These are phyloP conservation scores for Centruroides vittatus DNA, from an alignment of 1,140 invertebrate genomes.

Conservation along the genomic window DNA sequence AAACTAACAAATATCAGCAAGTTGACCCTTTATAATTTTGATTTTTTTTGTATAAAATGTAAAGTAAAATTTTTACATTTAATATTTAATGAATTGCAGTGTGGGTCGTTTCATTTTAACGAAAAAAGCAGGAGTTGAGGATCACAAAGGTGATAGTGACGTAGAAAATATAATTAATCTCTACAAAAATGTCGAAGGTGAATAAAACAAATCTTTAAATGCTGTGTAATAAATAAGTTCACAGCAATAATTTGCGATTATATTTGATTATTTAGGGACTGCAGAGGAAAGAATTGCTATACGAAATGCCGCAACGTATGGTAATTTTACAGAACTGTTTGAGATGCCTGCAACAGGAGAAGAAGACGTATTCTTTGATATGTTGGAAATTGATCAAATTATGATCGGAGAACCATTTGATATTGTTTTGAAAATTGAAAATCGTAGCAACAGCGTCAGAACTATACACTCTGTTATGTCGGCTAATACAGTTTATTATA, in stretches of 20 bases:
- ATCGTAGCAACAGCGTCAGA: constrained; percentile 37
- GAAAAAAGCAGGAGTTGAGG: constrained; percentile 60
- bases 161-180: constrained; percentile 63
- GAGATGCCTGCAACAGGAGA: constrained; percentile 36
- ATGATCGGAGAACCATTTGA: constrained; percentile 66
- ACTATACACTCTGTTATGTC: constrained; percentile 47
- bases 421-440: constrained; percentile 18
- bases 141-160: constrained; percentile 33
- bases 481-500: constrained; percentile 56
- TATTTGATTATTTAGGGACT: constrained; percentile 7
- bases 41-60: too few species aligned
- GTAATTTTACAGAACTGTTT: constrained; percentile 10
- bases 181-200: constrained; percentile 78
- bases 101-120: constrained; percentile 79
- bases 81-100: constrained; percentile 28
- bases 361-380: constrained; percentile 74
- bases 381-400: constrained; percentile 68
- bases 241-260: too few species aligned
- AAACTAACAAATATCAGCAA: constrained; percentile 24
- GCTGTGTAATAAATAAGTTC: too few species aligned
- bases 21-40: not conserved
- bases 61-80: too few species aligned
- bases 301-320: constrained; percentile 45
- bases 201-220: constrained; percentile 7
- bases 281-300: constrained; percentile 62